Evolutionary conservation across 2,797 vertebrate genomes (phyloP).

Genomic region (Florisuga fusca): DNA sequence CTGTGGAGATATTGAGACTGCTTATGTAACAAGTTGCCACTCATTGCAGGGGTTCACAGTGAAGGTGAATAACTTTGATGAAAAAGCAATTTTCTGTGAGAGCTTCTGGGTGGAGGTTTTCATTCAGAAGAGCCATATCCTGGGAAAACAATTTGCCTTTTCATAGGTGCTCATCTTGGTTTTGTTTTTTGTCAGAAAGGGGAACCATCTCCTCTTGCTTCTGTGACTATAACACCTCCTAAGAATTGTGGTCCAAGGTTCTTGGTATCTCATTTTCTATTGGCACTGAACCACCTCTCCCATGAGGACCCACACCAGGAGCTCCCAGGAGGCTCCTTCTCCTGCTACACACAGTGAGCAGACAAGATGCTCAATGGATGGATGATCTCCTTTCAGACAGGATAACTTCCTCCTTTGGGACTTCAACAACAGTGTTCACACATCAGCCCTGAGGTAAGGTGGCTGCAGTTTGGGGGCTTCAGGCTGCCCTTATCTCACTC

Average conservation of each 20-base stretch:
- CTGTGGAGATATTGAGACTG: background rate
- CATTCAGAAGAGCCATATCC: background rate
- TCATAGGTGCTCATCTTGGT: background rate
- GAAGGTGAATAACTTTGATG: background rate
- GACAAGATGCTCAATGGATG: background rate
- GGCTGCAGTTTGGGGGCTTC: background rate
- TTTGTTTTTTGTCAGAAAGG: background rate
- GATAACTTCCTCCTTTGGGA: background rate
- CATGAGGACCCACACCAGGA: background rate
- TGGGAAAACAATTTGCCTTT: background rate
- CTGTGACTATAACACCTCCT: background rate
- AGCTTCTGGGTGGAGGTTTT: background rate
- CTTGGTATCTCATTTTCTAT: background rate
- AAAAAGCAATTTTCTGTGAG: background rate
- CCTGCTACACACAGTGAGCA: background rate
- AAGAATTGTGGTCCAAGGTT: fast-evolving
- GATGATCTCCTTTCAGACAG: background rate
- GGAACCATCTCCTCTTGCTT: background rate
- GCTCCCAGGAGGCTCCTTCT: background rate
- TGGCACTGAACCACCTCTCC: background rate
- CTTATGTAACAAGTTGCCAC: background rate
- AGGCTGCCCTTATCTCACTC: background rate
- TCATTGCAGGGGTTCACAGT: background rate
- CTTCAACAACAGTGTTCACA: background rate
- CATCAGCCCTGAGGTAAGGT: background rate